Percentiles rank a stretch among this genome's conserved stretches.
Evolutionary conservation across 2,113 vertebrate species (phyloP).

Genomic region (Xiphophorus hellerii): DNA sequence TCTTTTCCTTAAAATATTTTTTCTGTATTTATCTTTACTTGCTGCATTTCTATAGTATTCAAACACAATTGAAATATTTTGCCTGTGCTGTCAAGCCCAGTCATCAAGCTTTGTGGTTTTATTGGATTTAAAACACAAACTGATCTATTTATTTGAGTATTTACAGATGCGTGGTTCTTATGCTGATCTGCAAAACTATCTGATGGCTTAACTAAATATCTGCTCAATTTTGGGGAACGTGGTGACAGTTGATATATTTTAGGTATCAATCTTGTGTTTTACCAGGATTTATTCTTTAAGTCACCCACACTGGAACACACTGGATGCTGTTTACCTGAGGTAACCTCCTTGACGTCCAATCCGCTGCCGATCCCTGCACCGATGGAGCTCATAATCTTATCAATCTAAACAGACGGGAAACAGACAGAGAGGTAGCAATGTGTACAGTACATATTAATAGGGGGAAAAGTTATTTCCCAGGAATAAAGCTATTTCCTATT

Average conservation of each 20-base stretch:
- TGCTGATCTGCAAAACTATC: too few species aligned
- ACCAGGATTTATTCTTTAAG: background rate
- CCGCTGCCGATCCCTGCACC: slow-evolving; percentile 92
- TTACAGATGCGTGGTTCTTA: background rate
- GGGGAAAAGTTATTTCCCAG: slow-evolving; percentile 33
- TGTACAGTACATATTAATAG: slow-evolving; percentile 19
- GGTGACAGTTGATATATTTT: too few species aligned
- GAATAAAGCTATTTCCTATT: slow-evolving; percentile 57
- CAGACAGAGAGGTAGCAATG: slow-evolving; percentile 23
- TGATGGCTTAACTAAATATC: too few species aligned
- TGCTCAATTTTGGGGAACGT: too few species aligned
- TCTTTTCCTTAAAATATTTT: background rate
- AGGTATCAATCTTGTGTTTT: background rate
- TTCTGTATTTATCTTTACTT: background rate
- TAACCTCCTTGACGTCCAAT: slow-evolving; percentile 82
- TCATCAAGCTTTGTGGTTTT: background rate
- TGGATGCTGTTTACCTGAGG: slow-evolving; percentile 80
- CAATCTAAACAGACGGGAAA: slow-evolving; percentile 83
- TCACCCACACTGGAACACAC: slow-evolving; percentile 11
- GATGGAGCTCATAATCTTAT: slow-evolving; percentile 98
- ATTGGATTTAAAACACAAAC: background rate
- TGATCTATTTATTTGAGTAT: background rate
- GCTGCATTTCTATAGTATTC: too few species aligned
- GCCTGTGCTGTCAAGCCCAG: background rate
- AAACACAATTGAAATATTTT: background rate